These are phyloP conservation scores for Octopus bimaculoides DNA, from an alignment of 1,140 invertebrate genomes.

Conservation along the genomic window DNA sequence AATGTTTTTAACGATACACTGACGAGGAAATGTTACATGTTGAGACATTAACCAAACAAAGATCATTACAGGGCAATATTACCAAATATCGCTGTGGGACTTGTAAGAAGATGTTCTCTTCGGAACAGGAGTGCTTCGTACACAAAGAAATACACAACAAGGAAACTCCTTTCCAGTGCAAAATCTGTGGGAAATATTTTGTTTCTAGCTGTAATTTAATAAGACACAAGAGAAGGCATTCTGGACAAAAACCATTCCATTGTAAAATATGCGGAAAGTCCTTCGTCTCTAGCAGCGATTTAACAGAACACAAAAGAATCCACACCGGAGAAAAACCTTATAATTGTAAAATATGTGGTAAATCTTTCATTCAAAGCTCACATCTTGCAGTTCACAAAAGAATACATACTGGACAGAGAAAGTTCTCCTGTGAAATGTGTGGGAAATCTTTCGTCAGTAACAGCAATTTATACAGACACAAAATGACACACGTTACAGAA, in stretches of 20 bases:
- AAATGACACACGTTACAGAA: conserved; percentile 6
- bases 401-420: conserved; percentile 21
- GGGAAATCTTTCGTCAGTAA: conserved; percentile 6
- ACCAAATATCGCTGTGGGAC: no score
- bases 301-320: conserved; percentile 12
- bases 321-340: conserved; percentile 11
- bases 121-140: no score
- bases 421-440: conserved; percentile 28
- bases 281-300: not conserved
- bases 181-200: no score
- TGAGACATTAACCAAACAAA: no score
- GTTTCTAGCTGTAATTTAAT: no score
- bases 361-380: not conserved
- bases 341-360: conserved; percentile 15
- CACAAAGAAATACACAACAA: no score
- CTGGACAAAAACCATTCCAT: conserved; percentile 1
- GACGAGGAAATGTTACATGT: no score
- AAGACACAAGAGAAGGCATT: not conserved
- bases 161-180: no score
- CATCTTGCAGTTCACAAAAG: conserved; percentile 5
- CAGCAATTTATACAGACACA: conserved; percentile 12
- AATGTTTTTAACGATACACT: no score
- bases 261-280: conserved; percentile 11
- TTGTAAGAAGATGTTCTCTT: no score
- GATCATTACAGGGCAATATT: no score